Base-by-base conservation (phyloP, 2,888 invertebrate species). In the Drosophila algonquin region DNA sequence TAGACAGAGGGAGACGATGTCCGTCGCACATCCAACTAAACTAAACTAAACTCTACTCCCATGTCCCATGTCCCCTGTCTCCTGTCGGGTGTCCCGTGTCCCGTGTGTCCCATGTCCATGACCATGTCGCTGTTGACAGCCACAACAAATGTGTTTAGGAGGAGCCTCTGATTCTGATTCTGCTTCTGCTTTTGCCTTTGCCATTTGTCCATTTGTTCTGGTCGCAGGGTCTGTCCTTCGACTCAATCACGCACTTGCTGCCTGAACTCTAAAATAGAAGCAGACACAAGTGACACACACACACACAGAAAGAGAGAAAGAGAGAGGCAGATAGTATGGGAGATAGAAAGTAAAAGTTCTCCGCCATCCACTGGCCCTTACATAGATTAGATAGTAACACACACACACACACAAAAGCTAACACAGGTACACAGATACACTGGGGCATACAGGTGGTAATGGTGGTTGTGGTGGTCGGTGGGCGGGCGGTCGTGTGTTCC, bases 191-290 rank as follows among this genome's bases (percentile, higher is more conserved):
- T n/a, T 40, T 40, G 40, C 40, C n/a, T 40, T 40, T 40, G 2
- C 40, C 40, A 40, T 6, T 40, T n/a, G 40, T 40, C 14, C 40
- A 40, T 55, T 48, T 73, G 73, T 71, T 78, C 79, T 56, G 35
- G 12, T 5, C 5, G 35, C 35, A 35, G 35, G 56, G 60, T 12
- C 32, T 85, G 87, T 85, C 88, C 83, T 88, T 83, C 81, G 54
- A 50, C 67, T 53, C 79, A 83, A 88, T 86, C 83, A 83, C 83
- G 83, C 83, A 88, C 81, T 83, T 77, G 75, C 85, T 63, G 80
- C 73, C 78, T 80, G 76, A 85, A 80, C 86, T 87, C 76, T 62
- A 64, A 81, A 76, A 73, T 56, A 57, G 21, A 46, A 40, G 40
- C 40, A 14, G 40, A 40, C 40, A 40, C 40, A 35, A 35, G 35